Evolutionary conservation across 2,797 vertebrate genomes (phyloP), one percentile per base, ranked within the genome.

Genomic region (Hafferia zeledoni): DNA sequence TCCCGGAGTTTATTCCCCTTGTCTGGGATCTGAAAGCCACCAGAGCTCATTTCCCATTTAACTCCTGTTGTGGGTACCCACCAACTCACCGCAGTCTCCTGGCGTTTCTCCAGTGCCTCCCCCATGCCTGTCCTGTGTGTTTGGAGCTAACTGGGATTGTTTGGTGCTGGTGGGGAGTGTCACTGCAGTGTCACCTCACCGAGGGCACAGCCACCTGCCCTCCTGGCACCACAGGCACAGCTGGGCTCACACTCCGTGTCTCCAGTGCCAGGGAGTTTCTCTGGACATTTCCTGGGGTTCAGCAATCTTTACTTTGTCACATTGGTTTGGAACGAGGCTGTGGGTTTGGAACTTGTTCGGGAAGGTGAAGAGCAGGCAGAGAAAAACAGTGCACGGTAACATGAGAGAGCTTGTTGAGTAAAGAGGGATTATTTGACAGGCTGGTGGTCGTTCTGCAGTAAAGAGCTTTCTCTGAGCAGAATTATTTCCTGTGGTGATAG

Each of bases 41-140:
- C 7, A 16, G 27, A 24, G 37, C 2, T 43, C 25, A 5, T 25
- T 75, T 87, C 30, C 39, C 5, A 1, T 35, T 24, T 28, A n/a
- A 7, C 15, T 64, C 30, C 0, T 0, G 1, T 4, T 12, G 44
- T 16, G 9, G 55, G 9, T 33, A 25, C 10, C 39, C 35, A 15
- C 6, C 5, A 35, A 17, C 44, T 68, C 52, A 0, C 19, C 27
- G 3, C 31, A 3, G 23, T 3, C 8, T 56, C 13, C 24, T 7
- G 24, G 6, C 15, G 1, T 44, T 47, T 24, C 28, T 30, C 3
- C 67, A 6, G 30, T 10, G n/a, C 23, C n/a, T n/a, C 13, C 5
- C 16, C 72, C 20, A 0, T 8, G 4, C 8, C 13, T 3, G 0
- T n/a, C 31, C 25, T 3, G 1, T 31, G 5, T n/a, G 3, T 8